Conservation (phyloP, 2,113 vertebrate species). For the Chaenogobius annularis region DNA sequence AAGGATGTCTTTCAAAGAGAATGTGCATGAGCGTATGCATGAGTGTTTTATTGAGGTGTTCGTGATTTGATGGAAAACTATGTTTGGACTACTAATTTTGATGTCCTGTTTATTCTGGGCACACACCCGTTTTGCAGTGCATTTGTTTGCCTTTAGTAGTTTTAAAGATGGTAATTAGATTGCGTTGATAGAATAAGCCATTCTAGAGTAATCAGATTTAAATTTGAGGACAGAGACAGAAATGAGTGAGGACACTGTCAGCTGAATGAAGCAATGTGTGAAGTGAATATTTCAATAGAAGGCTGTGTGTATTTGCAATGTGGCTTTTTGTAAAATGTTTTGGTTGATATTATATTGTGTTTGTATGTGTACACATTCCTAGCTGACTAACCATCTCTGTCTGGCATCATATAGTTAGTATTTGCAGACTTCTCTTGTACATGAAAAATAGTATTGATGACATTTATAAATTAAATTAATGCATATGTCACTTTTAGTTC, state of each 20-base stretch:
- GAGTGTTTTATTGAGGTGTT: slow-evolving; percentile 19
- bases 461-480: slow-evolving; percentile 22
- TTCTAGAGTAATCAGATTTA: neutral
- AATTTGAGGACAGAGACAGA: slow-evolving; percentile 17
- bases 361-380: slow-evolving; percentile 51
- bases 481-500: slow-evolving; percentile 57
- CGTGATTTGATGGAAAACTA: slow-evolving; percentile 3
- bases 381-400: slow-evolving; percentile 22
- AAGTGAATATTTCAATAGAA: slow-evolving; percentile 19
- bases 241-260: slow-evolving; percentile 28
- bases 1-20: slow-evolving; percentile 19
- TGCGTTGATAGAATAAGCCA: slow-evolving; percentile 8
- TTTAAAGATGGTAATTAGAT: slow-evolving; percentile 2
- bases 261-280: slow-evolving; percentile 17
- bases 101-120: slow-evolving; percentile 10
- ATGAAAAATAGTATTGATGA: slow-evolving; percentile 14
- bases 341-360: slow-evolving; percentile 10
- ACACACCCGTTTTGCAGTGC: slow-evolving; percentile 1
- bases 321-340: slow-evolving; percentile 40
- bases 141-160: slow-evolving; percentile 13
- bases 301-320: slow-evolving; percentile 37
- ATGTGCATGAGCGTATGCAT: slow-evolving; percentile 44
- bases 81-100: slow-evolving; percentile 16
- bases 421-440: neutral
- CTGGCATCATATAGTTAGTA: slow-evolving; percentile 18